Conservation (phyloP, 2,888 invertebrate genomes). For the Helobdella robusta region DNA sequence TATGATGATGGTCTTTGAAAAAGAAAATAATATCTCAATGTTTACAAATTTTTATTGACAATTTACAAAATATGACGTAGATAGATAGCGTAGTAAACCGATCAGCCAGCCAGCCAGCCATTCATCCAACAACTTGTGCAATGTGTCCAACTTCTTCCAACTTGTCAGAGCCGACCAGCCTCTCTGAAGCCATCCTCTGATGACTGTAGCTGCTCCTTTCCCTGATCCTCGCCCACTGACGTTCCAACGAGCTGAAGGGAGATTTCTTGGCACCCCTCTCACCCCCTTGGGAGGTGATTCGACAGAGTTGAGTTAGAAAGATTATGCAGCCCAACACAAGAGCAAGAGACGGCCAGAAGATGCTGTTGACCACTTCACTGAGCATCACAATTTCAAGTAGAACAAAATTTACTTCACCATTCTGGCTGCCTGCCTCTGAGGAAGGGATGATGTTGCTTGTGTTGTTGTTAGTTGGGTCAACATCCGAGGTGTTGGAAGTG, state of each 20-base stretch:
- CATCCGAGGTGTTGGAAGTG: too few relatives aligned
- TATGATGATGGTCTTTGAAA: too few relatives aligned
- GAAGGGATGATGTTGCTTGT: constrained; percentile 27
- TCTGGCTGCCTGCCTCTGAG: too few relatives aligned
- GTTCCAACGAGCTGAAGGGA: constrained; percentile 30
- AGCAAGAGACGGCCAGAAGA: constrained; percentile 36
- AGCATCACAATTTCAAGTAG: constrained; percentile 31
- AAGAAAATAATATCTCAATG: too few relatives aligned
- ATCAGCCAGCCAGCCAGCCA: too few relatives aligned
- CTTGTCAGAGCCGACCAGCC: constrained; percentile 22
- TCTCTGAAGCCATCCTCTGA: constrained; percentile 24
- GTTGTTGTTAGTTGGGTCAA: neutral
- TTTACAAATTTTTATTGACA: too few relatives aligned
- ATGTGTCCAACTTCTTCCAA: constrained; percentile 9
- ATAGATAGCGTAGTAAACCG: too few relatives aligned
- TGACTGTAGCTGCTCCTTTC: constrained; percentile 26
- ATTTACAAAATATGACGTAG: too few relatives aligned
- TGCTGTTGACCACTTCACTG: constrained; percentile 32
- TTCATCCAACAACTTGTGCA: constrained; percentile 20
- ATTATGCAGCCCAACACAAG: constrained; percentile 33
- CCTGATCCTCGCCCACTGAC: constrained; percentile 31
- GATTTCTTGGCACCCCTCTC: constrained; percentile 9
- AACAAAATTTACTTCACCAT: constrained; percentile 30
- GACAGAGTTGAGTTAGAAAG: constrained; percentile 27
- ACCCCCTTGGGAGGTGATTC: neutral